phyloP scores from a whole-genome alignment of 2,888 invertebrate species.

The Steinernema carpocapsae region DNA sequence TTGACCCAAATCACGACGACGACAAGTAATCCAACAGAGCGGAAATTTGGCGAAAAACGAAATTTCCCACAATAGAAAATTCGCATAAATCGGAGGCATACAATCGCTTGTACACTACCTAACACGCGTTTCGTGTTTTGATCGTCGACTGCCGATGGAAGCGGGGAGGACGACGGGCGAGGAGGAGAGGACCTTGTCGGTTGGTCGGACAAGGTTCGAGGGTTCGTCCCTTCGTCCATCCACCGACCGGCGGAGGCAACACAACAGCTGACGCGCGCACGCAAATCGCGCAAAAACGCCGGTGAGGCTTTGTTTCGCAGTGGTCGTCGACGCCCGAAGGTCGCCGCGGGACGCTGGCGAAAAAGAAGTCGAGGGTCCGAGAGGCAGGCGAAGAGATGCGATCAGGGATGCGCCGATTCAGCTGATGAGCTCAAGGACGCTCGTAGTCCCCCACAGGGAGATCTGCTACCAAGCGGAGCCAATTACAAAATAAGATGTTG shows the following conservation, averaged over 20 bases:
- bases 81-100: not conserved
- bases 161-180: no score
- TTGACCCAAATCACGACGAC: not conserved
- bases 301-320: not conserved
- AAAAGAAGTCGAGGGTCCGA: not conserved
- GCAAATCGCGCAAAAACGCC: conserved; percentile 7
- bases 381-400: not conserved
- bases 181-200: no score
- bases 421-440: conserved; percentile 20
- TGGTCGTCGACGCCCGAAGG: conserved; percentile 2
- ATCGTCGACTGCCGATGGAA: no score
- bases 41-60: not conserved
- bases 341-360: conserved; percentile 6
- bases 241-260: not conserved
- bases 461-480: not conserved
- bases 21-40: not conserved
- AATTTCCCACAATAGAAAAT: not conserved
- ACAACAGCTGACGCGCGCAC: conserved; percentile 19
- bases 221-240: not conserved
- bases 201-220: no score
- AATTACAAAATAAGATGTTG: conserved; percentile 5
- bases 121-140: no score
- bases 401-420: not conserved
- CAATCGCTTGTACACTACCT: not conserved
- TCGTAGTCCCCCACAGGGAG: not conserved